phyloP scores from a whole-genome alignment of 2,113 vertebrate species.

The Psephotus haematonotus region DNA sequence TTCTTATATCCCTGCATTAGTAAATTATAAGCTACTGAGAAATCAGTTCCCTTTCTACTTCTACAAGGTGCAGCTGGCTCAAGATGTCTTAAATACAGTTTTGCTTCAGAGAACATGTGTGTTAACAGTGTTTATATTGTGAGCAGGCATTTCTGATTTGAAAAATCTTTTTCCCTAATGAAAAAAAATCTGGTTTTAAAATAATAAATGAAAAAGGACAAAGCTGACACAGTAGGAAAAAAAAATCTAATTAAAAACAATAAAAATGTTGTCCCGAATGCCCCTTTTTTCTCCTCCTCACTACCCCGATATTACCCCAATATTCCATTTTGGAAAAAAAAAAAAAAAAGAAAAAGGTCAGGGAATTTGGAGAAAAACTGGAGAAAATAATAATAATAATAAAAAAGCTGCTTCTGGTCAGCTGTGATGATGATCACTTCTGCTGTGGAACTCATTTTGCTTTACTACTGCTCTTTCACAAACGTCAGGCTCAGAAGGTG shows the following conservation, averaged over 20 bases:
- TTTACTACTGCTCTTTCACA: background rate
- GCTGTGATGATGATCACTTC: background rate
- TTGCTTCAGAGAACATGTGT: background rate
- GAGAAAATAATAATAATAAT: background rate
- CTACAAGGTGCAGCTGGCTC: background rate
- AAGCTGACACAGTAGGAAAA: background rate
- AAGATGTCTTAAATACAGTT: background rate
- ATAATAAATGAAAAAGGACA: background rate
- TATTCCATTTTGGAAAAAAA: background rate
- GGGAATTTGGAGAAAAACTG: background rate
- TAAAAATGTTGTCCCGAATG: background rate
- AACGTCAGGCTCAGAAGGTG: background rate
- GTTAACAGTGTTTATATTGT: background rate
- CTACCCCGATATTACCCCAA: background rate
- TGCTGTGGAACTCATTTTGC: background rate
- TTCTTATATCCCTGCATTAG: conserved; percentile 43
- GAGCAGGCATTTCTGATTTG: background rate
- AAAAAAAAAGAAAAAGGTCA: background rate
- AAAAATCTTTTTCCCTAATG: background rate
- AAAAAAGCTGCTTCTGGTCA: background rate
- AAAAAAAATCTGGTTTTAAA: background rate
- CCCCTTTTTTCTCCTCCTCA: background rate
- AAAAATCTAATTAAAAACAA: background rate
- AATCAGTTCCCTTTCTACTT: background rate
- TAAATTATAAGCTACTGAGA: conserved; percentile 42